Percentiles rank a stretch among this genome's conserved stretches.
Evolutionary conservation across 2,113 vertebrate species (phyloP).

Genomic region (Antennarius striatus): DNA sequence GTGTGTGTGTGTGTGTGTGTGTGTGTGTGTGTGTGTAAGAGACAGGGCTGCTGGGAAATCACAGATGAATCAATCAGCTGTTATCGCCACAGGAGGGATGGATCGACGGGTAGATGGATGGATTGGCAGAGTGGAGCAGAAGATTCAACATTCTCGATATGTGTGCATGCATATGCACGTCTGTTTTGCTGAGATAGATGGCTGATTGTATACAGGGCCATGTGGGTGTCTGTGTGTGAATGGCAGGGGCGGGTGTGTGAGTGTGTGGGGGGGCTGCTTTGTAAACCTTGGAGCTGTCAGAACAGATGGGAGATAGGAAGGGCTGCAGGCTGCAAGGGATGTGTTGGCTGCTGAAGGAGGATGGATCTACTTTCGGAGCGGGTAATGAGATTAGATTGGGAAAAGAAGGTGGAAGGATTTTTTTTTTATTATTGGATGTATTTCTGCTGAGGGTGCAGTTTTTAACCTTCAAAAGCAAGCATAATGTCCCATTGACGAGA

Average conservation of each 20-base stretch:
- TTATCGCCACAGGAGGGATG: slow-evolving; percentile 65
- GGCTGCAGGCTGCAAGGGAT: slow-evolving; percentile 58
- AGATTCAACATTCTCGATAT: slow-evolving; percentile 30
- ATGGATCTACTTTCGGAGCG: slow-evolving; percentile 52
- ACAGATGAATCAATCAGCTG: slow-evolving; percentile 81
- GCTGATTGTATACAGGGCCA: too few species aligned
- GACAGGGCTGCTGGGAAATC: slow-evolving; percentile 71
- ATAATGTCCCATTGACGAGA: slow-evolving; percentile 1
- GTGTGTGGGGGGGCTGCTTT: slow-evolving; percentile 53
- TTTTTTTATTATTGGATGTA: neutral
- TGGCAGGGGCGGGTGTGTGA: slow-evolving; percentile 46
- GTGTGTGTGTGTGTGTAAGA: slow-evolving; percentile 28
- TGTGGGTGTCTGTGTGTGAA: slow-evolving; percentile 35
- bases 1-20: slow-evolving; percentile 11
- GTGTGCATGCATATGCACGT: slow-evolving; percentile 5
- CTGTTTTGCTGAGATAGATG: too few species aligned
- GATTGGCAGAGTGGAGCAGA: slow-evolving; percentile 56
- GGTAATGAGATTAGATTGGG: slow-evolving; percentile 26
- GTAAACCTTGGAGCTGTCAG: slow-evolving; percentile 87
- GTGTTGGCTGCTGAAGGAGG: slow-evolving; percentile 49
- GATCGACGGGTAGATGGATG: slow-evolving; percentile 43
- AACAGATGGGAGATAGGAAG: slow-evolving; percentile 85
- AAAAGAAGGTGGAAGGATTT: neutral
- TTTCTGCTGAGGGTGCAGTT: slow-evolving; percentile 33
- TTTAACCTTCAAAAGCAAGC: slow-evolving; percentile 39